Evolutionary conservation across 2,797 vertebrate species (phyloP), one percentile per base, ranked within the genome.

Genomic region (Micrastur ruficollis): DNA sequence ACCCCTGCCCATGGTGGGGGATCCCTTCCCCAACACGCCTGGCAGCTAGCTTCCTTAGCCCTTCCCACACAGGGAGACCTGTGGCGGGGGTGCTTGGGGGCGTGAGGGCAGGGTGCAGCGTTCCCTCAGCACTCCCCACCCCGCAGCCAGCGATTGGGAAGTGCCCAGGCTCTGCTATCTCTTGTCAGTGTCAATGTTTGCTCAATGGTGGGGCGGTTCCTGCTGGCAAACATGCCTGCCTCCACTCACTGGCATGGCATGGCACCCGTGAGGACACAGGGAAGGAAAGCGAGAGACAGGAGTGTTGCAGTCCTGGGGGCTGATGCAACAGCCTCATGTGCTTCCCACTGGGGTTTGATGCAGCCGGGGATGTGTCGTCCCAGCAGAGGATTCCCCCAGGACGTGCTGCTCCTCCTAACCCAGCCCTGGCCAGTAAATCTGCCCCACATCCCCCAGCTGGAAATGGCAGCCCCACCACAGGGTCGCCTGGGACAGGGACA

Each of bases 381-480:
- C 65, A n/a, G 12, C 6, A 1, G 25, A 34, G 26, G 11, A 20
- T 49, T 34, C 40, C 52, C 18, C 32, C 1, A 3, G 66, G 55
- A 63, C 5, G 1, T 0, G 6, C 29, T 67, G 61, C n/a, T 58
- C 18, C 49, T 36, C 23, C 38, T 22, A 21, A 29, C 31, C 34
- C 55, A 27, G 20, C n/a, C 29, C 49, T 3, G 16, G 27, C 3
- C 2, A 2, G 62, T 15, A 6, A 31, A 49, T 32, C 49, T 40
- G 55, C 15, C 17, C 25, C 2, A 1, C 5, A 2, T 8, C 13
- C 32, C 40, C 22, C 0, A 1, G 44, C 23, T 34, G 65, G 65
- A 52, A 46, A 21, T 7, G 8, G 19, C 1, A 2, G 36, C 34
- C 20, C 44, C 29, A 5, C 14, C 2, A 5, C 22, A 4, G 6